Conservation (phyloP, 2,888 invertebrate species). For the Platypus cylindrus region DNA sequence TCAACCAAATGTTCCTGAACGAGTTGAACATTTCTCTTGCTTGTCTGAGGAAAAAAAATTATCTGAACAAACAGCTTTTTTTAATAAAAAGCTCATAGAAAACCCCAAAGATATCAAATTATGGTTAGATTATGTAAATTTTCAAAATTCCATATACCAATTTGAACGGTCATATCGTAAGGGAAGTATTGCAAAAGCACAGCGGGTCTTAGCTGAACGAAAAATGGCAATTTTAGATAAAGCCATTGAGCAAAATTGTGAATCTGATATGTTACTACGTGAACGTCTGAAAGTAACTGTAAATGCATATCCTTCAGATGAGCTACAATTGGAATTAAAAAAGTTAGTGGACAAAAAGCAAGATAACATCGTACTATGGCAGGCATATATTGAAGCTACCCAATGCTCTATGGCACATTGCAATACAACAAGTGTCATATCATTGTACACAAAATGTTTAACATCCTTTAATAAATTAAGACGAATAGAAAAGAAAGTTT, state of each 20-base stretch:
- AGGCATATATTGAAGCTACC: conserved; percentile 39
- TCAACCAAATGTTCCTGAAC: conserved; percentile 14
- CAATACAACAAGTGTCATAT: conserved; percentile 43
- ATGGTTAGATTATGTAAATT: conserved; percentile 48
- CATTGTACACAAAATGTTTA: conserved; percentile 42
- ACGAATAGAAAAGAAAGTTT: conserved; percentile 27
- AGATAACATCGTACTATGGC: conserved; percentile 38
- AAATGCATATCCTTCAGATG: conserved; percentile 44
- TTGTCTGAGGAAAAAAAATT: conserved; percentile 38
- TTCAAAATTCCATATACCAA: conserved; percentile 40
- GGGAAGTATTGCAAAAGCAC: conserved; percentile 32
- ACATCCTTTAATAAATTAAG: conserved; percentile 35
- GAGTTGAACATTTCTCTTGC: conserved; percentile 23
- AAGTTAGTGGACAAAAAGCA: conserved; percentile 37
- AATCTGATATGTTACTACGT: conserved; percentile 40
- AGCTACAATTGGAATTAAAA: conserved; percentile 40
- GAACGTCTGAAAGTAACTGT: conserved; percentile 37
- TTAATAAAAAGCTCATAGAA: conserved; percentile 39
- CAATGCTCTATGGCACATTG: conserved; percentile 50
- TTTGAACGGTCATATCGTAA: conserved; percentile 35
- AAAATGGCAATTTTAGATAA: conserved; percentile 50
- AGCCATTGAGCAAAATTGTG: conserved; percentile 44
- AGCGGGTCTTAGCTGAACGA: conserved; percentile 38
- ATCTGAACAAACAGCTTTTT: conserved; percentile 38
- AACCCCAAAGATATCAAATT: conserved; percentile 40